Base-by-base conservation (phyloP, 1,140 invertebrate species). In the Acromyrmex charruanus region DNA sequence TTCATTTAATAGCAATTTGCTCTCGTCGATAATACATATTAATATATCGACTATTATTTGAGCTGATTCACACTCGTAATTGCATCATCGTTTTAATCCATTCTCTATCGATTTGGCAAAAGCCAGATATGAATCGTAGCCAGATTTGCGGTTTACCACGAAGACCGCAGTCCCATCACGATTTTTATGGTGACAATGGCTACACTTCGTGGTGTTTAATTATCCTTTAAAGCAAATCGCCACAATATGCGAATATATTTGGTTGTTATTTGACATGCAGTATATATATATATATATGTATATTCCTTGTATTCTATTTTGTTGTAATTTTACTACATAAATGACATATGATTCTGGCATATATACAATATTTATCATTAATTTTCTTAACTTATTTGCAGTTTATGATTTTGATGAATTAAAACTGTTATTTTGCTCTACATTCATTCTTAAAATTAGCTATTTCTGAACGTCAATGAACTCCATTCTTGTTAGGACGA, bases 131-230 rank as follows among this genome's bases (percentile, higher is more conserved):
- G 85, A 77, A 90, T 75, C 58, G 61, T 87, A 87, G 85, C 85
- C 63, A 90, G 89, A 90, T 90, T 91, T 91, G 87, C 89, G 90
- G 90, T 90, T 28, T 59, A 77, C 90, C 90, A 39, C 77, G 44
- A 16, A 59, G 61, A 91, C 90, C 90, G 84, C 89, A 87, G 51
- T 91, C 68, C 90, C 84, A 90, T 91, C 89, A 90, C 63, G 66
- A 90, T 91, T 91, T 91, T 91, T 90, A 86, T 69, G 21, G 61
- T 79, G 77, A 72, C 89, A 85, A 86, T 86, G 61, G 72, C 89
- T 72, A 88, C 89, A 87, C 81, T 88, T 88, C 72, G 82, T 66
- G 75, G 81, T 90, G 77, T 90, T 90, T 91, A 91, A 91, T 90
- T 91, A 90, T 82, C 68, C 89, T 90, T 90, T 90, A 80, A 90